Evolutionary conservation across 2,888 invertebrate genomes (phyloP).

Genomic region (Odontomyia ornata): DNA sequence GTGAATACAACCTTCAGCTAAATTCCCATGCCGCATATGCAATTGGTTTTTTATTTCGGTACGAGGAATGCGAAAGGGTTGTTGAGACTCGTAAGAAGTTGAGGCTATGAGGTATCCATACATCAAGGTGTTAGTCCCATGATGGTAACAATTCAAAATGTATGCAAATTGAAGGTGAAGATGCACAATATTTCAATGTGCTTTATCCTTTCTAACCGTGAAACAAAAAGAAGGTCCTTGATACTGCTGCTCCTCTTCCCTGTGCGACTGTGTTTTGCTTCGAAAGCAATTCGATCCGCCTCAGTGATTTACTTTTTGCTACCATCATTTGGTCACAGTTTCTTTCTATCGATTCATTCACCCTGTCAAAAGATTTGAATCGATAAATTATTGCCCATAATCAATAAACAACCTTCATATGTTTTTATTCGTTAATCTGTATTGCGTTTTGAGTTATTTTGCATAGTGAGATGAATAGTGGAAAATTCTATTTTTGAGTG

Average conservation of each 20-base stretch:
- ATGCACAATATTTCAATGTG: conserved; percentile 40
- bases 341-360: background rate
- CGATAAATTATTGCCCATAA: conserved; percentile 47
- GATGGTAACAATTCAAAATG: conserved; percentile 15
- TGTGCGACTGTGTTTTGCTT: conserved; percentile 13
- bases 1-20: background rate
- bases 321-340: conserved; percentile 32
- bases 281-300: conserved; percentile 48
- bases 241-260: background rate
- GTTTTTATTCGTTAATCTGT: too few species aligned
- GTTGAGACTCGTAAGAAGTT: background rate
- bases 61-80: conserved; percentile 25
- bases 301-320: conserved; percentile 47
- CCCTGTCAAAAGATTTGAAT: background rate
- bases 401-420: conserved; percentile 45
- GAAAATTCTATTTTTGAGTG: too few species aligned
- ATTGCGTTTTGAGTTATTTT: too few species aligned
- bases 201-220: conserved; percentile 21
- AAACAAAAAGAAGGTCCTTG: conserved; percentile 24
- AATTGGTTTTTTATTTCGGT: background rate
- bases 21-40: conserved; percentile 13
- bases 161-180: conserved; percentile 48
- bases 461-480: too few species aligned
- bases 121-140: conserved; percentile 24
- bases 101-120: conserved; percentile 13